Percentiles rank a stretch among this genome's conserved stretches.
Conservation (phyloP, 2,113 vertebrate species). For the Pogona vitticeps region DNA sequence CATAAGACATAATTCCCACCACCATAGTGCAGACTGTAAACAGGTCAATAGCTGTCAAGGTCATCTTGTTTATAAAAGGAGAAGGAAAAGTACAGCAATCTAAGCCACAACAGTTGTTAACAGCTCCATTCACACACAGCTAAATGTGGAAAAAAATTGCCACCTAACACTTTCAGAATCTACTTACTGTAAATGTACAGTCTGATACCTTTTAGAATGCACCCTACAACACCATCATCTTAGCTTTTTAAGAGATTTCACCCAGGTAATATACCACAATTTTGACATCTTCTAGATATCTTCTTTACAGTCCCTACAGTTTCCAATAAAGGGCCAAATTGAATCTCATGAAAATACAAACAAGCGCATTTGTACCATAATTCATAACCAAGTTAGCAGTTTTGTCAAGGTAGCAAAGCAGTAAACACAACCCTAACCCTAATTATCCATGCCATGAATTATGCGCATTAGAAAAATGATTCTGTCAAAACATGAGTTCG, state of each 20-base stretch:
- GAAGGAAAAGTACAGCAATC: conserved; percentile 38
- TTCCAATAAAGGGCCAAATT: not conserved
- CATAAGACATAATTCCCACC: not conserved
- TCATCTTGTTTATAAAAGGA: conserved; percentile 64
- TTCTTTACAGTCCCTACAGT: not conserved
- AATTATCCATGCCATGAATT: not conserved
- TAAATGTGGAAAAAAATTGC: not conserved
- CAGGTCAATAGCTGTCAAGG: conserved; percentile 61
- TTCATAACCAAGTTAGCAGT: not conserved
- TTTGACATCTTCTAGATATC: not conserved
- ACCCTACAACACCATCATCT: conserved; percentile 6
- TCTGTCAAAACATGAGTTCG: not conserved
- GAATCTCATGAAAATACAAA: not conserved
- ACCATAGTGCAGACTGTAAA: conserved; percentile 44
- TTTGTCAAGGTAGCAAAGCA: not conserved
- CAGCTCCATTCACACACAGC: conserved; percentile 18
- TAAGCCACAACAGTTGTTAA: not conserved
- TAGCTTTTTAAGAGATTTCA: conserved; percentile 9
- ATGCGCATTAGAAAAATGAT: not conserved
- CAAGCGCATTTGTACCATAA: not conserved
- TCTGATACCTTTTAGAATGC: conserved; percentile 35
- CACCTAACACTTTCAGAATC: conserved; percentile 22
- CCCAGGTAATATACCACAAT: not conserved
- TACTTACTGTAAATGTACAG: conserved; percentile 38
- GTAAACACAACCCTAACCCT: not conserved